A percentile compares a stretch with the other conserved stretches of the same genome.
These are phyloP conservation scores for Holothuria scabra DNA, from an alignment of 53 echinoderm and acorn worm species.

Conservation along the genomic window DNA sequence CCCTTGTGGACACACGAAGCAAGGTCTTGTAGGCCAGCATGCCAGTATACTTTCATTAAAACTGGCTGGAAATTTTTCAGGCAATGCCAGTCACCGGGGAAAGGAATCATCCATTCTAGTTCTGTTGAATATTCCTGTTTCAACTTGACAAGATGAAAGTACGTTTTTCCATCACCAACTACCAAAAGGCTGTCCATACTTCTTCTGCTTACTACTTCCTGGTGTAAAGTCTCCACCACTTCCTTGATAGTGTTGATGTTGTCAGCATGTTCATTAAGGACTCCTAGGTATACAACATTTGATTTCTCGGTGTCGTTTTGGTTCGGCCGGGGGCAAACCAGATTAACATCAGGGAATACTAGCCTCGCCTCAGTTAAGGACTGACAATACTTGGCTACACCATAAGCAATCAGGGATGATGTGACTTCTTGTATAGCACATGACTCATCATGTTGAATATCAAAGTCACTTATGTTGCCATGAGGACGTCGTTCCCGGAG, in stretches of 20 bases:
- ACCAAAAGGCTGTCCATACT: constrained; percentile 11
- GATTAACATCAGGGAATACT: too few relatives aligned
- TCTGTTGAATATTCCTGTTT: constrained; percentile 31
- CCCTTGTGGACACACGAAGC: constrained; percentile 47
- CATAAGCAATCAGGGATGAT: too few relatives aligned
- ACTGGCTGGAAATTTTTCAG: constrained; percentile 55
- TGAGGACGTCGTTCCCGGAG: neutral
- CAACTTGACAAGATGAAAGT: constrained; percentile 11
- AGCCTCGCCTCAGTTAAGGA: too few relatives aligned
- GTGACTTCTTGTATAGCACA: neutral
- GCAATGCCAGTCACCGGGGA: constrained; percentile 55
- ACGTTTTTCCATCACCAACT: constrained; percentile 49
- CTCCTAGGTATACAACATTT: constrained; percentile 23
- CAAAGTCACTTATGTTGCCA: neutral
- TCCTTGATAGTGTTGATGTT: constrained; percentile 40
- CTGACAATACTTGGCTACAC: too few relatives aligned
- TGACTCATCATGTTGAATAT: neutral
- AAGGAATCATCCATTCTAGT: constrained; percentile 24
- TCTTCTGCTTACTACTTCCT: neutral
- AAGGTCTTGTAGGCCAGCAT: constrained; percentile 48
- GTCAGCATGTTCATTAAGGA: constrained; percentile 52
- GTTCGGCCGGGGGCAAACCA: too few relatives aligned
- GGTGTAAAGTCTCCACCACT: neutral
- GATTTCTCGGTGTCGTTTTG: too few relatives aligned
- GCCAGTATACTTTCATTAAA: constrained; percentile 60